Evolutionary conservation across 2,113 vertebrate genomes (phyloP), one percentile per base, ranked within the genome.

Genomic region (Tyrannus savana): DNA sequence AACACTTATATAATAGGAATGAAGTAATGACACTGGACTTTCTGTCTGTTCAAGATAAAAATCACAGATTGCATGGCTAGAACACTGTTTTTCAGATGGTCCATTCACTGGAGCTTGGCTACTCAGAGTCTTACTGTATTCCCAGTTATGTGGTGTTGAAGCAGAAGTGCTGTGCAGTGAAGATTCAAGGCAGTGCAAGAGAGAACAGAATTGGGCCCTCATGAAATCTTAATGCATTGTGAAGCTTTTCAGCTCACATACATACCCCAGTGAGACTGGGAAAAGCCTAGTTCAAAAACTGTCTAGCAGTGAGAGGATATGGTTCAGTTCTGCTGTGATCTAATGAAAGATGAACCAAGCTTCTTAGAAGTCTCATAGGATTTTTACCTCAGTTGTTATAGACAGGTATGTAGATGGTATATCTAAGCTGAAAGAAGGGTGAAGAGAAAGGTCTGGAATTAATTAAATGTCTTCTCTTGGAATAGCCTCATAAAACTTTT

Each of bases 271-370:
- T 84, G 96, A 97, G 95, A 93, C 56, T 49, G 52, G 76, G 73
- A 94, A 95, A 96, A 94, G 85, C 95, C 72, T 94, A 79, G 63
- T 91, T 95, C 89, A 95, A 86, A 96, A 95, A 93, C 79, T 68
- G 58, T 50, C 74, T 79, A 76, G 86, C 89, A 86, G 35, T 37
- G 66, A 81, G 89, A 92, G 55, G 84, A 82, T 89, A 95, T 92
- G 77, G 93, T 92, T 96, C 94, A 91, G 60, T 89, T 97, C 95
- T 96, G 88, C 77, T 89, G 87, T 91, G 46, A 72, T 90, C 93
- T 96, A 46, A 93, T 76, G 85, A 89, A 95, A 86, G 78, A 92
- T 93, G 50, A 95, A 73, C 87, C 90, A 84, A 85, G 63, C 92
- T 97, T 93, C 95, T 92, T 73, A 93, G 53, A 91, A 84, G 75